Base-by-base conservation (phyloP, 2,888 invertebrate genomes). In the Oligia fasciuncula region DNA sequence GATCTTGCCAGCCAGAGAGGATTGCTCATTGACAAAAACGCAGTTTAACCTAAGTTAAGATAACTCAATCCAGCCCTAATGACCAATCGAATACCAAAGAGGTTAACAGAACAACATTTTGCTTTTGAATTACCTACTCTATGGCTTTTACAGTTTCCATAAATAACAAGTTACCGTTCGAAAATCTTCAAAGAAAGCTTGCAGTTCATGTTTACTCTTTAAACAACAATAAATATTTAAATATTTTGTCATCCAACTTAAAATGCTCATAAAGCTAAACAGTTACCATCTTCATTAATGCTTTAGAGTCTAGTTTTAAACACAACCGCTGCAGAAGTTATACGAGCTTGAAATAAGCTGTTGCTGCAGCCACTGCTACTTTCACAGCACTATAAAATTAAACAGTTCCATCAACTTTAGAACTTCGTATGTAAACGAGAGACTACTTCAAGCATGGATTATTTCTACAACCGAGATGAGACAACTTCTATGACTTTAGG, bases 301-400 rank as follows among this genome's bases (percentile, higher is more conserved):
- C n/a, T n/a, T n/a, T n/a, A 60, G 71, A 17, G 29, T 46, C 6
- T 49, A 49, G 11, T 54, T 77, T 60, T 51, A 46, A 72, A 71
- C 17, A 46, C 8, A 54, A 62, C 11, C 19, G 3, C 19, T 43
- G 17, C 11, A 35, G 11, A 69, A 75, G 51, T 72, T 62, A 63
- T 72, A 69, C 6, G 29, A 72, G 57, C 23, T 73, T 74, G 6
- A 77, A 82, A 54, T 76, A 82, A 69, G 80, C 57, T 73, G 8
- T 57, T 60, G 4, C 54, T 49, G 6, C 40, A 60, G 17, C 17
- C n/a, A 14, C 35, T 63, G 73, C 23, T 13, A 73, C 54, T 68
- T 67, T 68, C 35, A 62, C 14, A 46, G 60, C 43, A 60, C 81
- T 43, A 66, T 75, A 57, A 76, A 75, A 72, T 54, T 60, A 69